Percentiles rank a stretch among this genome's conserved stretches.
Conservation (phyloP, 2,888 invertebrate species). For the Cryptocephalus primarius region DNA sequence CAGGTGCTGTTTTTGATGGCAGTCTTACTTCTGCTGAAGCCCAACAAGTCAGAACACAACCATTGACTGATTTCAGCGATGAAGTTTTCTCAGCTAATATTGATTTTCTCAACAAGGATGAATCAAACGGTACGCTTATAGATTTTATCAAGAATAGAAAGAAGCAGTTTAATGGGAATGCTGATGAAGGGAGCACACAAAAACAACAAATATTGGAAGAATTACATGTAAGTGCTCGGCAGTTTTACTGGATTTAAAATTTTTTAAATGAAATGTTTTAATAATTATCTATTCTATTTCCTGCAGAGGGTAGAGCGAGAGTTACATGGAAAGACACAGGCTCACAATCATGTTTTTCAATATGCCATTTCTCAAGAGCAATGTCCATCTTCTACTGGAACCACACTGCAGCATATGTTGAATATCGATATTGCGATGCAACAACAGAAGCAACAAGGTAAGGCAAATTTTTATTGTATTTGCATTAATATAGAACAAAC, state of each 20-base stretch:
- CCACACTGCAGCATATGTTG: slow-evolving; percentile 38
- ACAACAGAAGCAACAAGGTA: slow-evolving; percentile 28
- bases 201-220: slow-evolving; percentile 64
- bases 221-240: slow-evolving; percentile 34
- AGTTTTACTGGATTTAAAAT: too few species aligned
- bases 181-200: slow-evolving; percentile 52
- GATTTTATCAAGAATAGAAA: slow-evolving; percentile 36
- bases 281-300: not conserved
- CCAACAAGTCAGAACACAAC: slow-evolving; percentile 45
- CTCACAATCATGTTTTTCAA: slow-evolving; percentile 30
- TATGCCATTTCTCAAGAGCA: slow-evolving; percentile 32
- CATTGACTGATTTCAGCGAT: slow-evolving; percentile 30
- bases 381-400: slow-evolving; percentile 23
- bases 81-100: slow-evolving; percentile 29
- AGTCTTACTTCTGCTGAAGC: slow-evolving; percentile 45
- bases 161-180: slow-evolving; percentile 26
- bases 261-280: too few species aligned
- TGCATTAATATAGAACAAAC: too few species aligned
- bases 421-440: slow-evolving; percentile 40
- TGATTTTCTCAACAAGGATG: slow-evolving; percentile 39
- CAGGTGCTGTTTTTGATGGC: slow-evolving; percentile 36
- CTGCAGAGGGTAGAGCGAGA: slow-evolving; percentile 56
- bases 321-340: slow-evolving; percentile 41
- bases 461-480: not conserved
- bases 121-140: slow-evolving; percentile 38